phyloP scores from a whole-genome alignment of 2,113 vertebrate species.

The Hydrochoerus hydrochaeris region DNA sequence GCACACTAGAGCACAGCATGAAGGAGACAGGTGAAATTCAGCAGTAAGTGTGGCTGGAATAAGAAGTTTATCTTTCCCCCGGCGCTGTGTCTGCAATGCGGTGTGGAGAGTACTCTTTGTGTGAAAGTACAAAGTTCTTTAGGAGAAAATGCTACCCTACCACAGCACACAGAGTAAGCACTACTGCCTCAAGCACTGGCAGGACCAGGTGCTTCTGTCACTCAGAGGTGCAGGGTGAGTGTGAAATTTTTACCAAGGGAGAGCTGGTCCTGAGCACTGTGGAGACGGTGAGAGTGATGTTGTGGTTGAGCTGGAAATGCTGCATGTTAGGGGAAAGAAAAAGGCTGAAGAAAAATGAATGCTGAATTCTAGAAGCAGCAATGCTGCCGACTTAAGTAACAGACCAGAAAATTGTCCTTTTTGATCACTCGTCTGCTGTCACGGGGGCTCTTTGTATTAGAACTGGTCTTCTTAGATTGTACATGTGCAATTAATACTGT shows the following conservation, averaged over 20 bases:
- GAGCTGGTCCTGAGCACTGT: background rate
- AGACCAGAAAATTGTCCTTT: too few species aligned
- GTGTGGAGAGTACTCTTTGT: background rate
- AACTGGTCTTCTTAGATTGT: background rate
- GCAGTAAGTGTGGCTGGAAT: background rate
- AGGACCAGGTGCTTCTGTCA: background rate
- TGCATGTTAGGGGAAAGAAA: background rate
- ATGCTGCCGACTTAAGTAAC: background rate
- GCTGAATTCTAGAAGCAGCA: background rate
- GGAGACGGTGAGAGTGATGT: background rate
- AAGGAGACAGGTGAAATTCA: background rate
- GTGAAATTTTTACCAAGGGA: background rate
- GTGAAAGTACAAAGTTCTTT: background rate
- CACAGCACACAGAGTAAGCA: background rate
- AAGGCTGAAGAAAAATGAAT: background rate
- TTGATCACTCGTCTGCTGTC: background rate
- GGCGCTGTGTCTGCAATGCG: background rate
- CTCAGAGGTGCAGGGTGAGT: background rate
- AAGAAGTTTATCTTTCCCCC: background rate
- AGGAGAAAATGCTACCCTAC: background rate
- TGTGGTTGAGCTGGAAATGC: background rate
- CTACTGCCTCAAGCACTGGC: background rate
- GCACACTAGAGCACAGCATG: background rate
- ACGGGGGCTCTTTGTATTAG: background rate
- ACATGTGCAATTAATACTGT: background rate